These are phyloP conservation scores for Eueremaeus valkanovi DNA, from an alignment of 2,888 invertebrate genomes.

Conservation along the genomic window DNA sequence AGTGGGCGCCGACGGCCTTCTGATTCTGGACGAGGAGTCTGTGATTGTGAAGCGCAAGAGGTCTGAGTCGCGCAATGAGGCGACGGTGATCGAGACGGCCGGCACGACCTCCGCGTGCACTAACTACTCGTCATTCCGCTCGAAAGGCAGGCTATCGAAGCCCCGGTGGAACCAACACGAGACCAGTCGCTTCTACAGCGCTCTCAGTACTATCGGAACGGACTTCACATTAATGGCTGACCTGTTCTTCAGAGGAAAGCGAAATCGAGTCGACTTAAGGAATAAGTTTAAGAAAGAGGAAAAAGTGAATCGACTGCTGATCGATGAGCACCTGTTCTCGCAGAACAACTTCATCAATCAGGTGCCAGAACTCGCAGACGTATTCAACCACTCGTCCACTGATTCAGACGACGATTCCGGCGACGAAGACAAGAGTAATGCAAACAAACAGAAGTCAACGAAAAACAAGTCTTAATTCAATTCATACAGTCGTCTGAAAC, in stretches of 20 bases:
- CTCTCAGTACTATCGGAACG: constrained; percentile 80
- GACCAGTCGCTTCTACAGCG: constrained; percentile 84
- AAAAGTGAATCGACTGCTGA: constrained; percentile 50
- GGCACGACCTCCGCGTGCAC: constrained; percentile 39
- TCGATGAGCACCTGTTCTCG: constrained; percentile 54
- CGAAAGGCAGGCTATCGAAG: constrained; percentile 36
- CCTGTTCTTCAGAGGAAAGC: constrained; percentile 65
- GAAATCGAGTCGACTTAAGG: constrained; percentile 77
- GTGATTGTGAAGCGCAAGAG: constrained; percentile 56
- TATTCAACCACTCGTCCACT: not conserved
- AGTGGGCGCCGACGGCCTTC: constrained; percentile 36
- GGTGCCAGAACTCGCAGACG: not conserved
- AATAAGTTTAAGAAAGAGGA: constrained; percentile 91
- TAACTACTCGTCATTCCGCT: constrained; percentile 45
- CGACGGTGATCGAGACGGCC: constrained; percentile 32
- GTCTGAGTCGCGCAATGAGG: not conserved
- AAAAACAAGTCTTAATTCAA: not conserved
- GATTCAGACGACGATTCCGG: constrained; percentile 11
- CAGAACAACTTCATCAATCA: constrained; percentile 39
- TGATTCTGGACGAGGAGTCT: constrained; percentile 57
- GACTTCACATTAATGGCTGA: constrained; percentile 86
- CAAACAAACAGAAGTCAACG: not conserved
- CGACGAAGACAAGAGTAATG: not conserved
- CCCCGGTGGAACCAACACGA: constrained; percentile 56
- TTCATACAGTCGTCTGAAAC: not conserved